Evolutionary conservation across 2,888 invertebrate species (phyloP).

Genomic region (Chrysina gloriosa): DNA sequence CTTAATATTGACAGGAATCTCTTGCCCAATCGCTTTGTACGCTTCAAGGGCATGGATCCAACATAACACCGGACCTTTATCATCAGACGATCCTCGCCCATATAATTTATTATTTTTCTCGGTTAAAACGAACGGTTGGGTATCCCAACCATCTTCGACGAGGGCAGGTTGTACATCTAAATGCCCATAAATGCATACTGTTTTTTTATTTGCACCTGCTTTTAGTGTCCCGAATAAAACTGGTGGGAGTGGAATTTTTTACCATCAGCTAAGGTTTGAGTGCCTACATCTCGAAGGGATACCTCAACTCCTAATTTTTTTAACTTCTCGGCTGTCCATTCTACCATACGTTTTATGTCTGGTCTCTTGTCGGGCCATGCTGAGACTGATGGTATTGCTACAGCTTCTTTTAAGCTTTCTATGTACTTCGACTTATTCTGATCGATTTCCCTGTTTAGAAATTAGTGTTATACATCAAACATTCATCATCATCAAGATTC

Average conservation of each 20-base stretch:
- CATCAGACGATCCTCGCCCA: constrained; percentile 90
- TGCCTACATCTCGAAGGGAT: constrained; percentile 82
- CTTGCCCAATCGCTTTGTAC: constrained; percentile 74
- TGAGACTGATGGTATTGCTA: constrained; percentile 96
- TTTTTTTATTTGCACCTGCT: constrained; percentile 87
- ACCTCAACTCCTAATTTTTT: constrained; percentile 77
- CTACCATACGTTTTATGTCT: constrained; percentile 87
- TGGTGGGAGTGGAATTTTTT: constrained; percentile 83
- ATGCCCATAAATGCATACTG: constrained; percentile 95
- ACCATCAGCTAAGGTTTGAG: constrained; percentile 78
- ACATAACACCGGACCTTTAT: constrained; percentile 93
- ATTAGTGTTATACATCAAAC: not conserved
- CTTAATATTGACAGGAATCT: constrained; percentile 80
- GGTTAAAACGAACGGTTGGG: constrained; percentile 91
- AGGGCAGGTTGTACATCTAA: constrained; percentile 97
- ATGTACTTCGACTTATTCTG: constrained; percentile 81
- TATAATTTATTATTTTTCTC: constrained; percentile 90
- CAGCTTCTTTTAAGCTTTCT: constrained; percentile 82
- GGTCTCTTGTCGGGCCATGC: constrained; percentile 84
- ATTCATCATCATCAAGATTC: no score
- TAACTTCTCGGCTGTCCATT: constrained; percentile 81
- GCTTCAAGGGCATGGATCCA: constrained; percentile 96
- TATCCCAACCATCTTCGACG: constrained; percentile 94
- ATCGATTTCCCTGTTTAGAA: constrained; percentile 82
- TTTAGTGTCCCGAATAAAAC: constrained; percentile 85